phyloP scores from a whole-genome alignment of 2,888 invertebrate genomes.

The Cryptophagus acutangulus region DNA sequence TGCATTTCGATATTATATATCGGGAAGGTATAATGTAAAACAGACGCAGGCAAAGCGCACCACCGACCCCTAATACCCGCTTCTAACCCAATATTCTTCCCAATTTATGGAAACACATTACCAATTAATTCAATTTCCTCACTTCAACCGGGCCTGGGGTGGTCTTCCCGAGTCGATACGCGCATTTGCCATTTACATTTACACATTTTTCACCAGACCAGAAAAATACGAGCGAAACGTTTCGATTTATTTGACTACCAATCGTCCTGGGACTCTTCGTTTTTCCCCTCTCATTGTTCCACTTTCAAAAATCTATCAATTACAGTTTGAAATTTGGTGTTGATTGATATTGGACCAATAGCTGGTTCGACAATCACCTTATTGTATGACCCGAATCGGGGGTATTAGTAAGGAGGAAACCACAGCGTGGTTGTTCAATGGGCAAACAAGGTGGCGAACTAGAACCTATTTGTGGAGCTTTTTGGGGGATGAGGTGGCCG shows the following conservation, averaged over 20 bases:
- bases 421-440: constrained; percentile 17
- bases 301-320: too few species aligned
- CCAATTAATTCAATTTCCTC: constrained; percentile 37
- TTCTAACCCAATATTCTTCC: constrained; percentile 20
- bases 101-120: constrained; percentile 37
- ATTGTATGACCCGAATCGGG: constrained; percentile 7
- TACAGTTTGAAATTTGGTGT: too few species aligned
- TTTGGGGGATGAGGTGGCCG: neutral
- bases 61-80: constrained; percentile 6
- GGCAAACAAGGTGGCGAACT: constrained; percentile 17
- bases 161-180: constrained; percentile 22
- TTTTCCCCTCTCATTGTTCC: too few species aligned
- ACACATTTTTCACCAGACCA: constrained; percentile 30
- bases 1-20: too few species aligned
- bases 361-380: constrained; percentile 5
- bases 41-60: too few species aligned
- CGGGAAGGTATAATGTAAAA: too few species aligned
- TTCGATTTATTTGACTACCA: constrained; percentile 14
- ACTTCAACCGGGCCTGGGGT: constrained; percentile 22
- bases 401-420: constrained; percentile 13
- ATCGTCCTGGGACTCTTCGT: too few species aligned
- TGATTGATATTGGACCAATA: too few species aligned
- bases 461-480: constrained; percentile 11
- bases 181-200: constrained; percentile 30
- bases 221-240: constrained; percentile 11